Base-by-base conservation (phyloP, 1,140 invertebrate genomes). In the Drosophila ambigua region DNA sequence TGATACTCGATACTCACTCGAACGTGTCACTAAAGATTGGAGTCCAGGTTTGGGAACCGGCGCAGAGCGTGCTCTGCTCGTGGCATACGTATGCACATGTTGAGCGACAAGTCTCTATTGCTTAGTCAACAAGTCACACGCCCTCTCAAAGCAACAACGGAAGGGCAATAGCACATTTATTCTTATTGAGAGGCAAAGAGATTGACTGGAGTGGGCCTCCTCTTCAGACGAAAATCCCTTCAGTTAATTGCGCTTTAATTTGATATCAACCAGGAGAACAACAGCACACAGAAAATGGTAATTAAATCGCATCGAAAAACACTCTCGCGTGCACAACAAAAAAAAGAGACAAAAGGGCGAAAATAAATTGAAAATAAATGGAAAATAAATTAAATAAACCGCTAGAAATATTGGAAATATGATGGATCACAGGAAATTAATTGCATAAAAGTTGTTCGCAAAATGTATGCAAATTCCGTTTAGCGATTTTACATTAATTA, bases 381-480 rank as follows among this genome's bases (percentile, higher is more conserved):
- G 51, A 50, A 75, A 59, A 52, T 75, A 59, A 46, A 67, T 55
- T 74, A 48, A 75, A 75, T 75, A 74, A 59, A 28, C 44, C 57
- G 26, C 35, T 48, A 20, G 43, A 58, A 45, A 57, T 54, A 45
- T 49, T 59, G 61, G 20, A 73, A 75, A 55, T 44, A 50, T 31
- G 48, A 39, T 51, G 59, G 66, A 69, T 69, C 66, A 67, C 63
- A 69, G 50, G 64, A 43, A 44, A 55, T 75, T 75, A 75, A 75
- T 75, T 60, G 45, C 61, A 75, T 75, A 31, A 78, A 71, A 79
- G 65, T 62, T 62, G 51, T 55, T 52, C 48, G 43, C 41, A 74
- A 65, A 23, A 45, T 82, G 72, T 63, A 78, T 74, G 73, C 74
- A 82, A 77, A 82, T 77, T 59, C 28, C 48, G 45, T 46, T 2